Conservation (phyloP, 2,113 vertebrate genomes). For the Felis catus region F.catus_Fca126_mat1.0 CM031419.1:202889501-202890000, state of each 20-base stretch:
- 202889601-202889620: neutral
- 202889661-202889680: neutral
- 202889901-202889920: neutral
- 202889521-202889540: neutral
- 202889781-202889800: fast-evolving
- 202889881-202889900: neutral
- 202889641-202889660: neutral
- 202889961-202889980: neutral
- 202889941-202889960: neutral
- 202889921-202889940: neutral
- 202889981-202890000: neutral
- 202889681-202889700: neutral
- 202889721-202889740: neutral
- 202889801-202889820: neutral
- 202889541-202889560: constrained; percentile 32
- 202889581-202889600: neutral
- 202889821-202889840: neutral
- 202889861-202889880: neutral
- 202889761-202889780: fast-evolving
- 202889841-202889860: neutral
- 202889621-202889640: neutral
- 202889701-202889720: neutral
- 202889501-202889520: neutral
- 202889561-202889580: constrained; percentile 53
- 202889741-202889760: neutral